Conservation (phyloP, 2,113 vertebrate species). For the Athene cunicularia region DNA sequence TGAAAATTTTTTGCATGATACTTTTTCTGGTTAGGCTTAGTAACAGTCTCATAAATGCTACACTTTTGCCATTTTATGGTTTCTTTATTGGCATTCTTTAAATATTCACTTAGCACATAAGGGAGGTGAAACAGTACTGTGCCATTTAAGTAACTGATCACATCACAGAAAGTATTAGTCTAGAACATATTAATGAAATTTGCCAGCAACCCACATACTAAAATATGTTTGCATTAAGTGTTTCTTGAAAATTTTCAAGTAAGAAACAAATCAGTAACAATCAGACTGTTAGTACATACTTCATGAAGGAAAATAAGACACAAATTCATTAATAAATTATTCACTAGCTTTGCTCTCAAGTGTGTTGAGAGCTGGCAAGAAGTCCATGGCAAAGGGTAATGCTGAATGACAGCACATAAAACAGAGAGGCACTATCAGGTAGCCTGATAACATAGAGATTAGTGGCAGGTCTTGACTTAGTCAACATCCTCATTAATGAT, state of each 20-base stretch:
- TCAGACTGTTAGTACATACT: not conserved
- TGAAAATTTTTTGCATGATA: not conserved
- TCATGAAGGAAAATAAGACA: not conserved
- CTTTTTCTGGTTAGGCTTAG: not conserved
- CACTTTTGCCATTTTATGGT: not conserved
- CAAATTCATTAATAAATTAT: conserved; percentile 30
- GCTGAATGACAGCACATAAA: not conserved
- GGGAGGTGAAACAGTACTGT: not conserved
- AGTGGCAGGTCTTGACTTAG: conserved; percentile 23
- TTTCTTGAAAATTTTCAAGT: not conserved
- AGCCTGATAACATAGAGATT: not conserved
- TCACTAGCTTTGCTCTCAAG: not conserved
- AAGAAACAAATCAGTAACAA: not conserved
- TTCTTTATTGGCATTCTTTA: not conserved
- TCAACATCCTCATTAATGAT: conserved; percentile 17
- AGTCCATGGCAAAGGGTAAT: not conserved
- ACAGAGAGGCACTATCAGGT: not conserved
- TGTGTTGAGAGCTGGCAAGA: not conserved
- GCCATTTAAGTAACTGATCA: not conserved
- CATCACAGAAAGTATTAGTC: not conserved
- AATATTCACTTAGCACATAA: not conserved
- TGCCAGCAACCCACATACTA: not conserved
- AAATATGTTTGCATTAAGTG: not conserved
- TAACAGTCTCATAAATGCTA: not conserved
- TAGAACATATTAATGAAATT: not conserved